phyloP scores from a whole-genome alignment of 2,797 vertebrate genomes.

The Allobates femoralis region DNA sequence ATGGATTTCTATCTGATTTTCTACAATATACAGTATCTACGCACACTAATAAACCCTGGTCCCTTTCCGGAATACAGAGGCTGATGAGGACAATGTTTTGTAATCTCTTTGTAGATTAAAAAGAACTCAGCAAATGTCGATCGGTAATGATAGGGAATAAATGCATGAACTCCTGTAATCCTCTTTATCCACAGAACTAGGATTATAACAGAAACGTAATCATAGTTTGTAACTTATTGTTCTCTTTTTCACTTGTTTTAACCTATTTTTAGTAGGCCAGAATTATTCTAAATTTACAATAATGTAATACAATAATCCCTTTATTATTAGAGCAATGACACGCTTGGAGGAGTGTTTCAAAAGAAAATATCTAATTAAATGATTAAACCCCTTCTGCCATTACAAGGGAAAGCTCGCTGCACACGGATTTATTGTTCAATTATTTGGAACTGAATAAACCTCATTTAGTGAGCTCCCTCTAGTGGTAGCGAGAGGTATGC shows the following conservation, averaged over 20 bases:
- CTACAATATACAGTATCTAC: neutral
- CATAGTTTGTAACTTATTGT: neutral
- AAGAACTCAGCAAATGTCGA: constrained; percentile 14
- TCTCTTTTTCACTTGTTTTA: neutral
- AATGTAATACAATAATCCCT: neutral
- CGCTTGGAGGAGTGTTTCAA: neutral
- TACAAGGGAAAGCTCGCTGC: neutral
- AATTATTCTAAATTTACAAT: neutral
- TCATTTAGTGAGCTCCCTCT: neutral
- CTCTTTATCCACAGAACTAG: constrained; percentile 16
- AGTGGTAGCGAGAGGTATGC: neutral
- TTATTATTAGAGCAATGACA: neutral
- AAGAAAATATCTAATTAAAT: neutral
- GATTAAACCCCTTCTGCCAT: neutral
- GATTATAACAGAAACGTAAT: constrained; percentile 27
- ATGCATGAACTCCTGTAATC: constrained; percentile 33
- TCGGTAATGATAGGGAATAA: constrained; percentile 45
- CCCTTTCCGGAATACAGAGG: neutral
- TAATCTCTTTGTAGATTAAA: constrained; percentile 34
- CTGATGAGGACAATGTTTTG: neutral
- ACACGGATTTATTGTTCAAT: neutral
- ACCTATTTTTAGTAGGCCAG: neutral
- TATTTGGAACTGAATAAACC: neutral
- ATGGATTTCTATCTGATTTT: neutral
- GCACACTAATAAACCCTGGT: neutral